These are phyloP conservation scores for Halcyon leucocephala DNA, from an alignment of 2,797 vertebrate species.

Conservation along the genomic window DNA sequence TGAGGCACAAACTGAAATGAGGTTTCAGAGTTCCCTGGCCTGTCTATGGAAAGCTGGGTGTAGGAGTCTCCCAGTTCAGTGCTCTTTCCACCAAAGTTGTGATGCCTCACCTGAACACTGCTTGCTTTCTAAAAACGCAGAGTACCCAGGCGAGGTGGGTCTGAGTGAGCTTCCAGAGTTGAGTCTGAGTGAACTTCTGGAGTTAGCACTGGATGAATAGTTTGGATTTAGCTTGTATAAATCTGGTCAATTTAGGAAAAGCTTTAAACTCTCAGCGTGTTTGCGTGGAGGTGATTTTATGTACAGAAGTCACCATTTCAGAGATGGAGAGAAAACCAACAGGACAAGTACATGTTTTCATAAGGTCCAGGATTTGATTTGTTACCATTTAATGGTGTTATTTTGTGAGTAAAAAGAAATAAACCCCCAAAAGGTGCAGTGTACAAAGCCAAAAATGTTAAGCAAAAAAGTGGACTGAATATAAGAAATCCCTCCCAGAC, in stretches of 20 bases:
- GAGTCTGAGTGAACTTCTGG: not conserved
- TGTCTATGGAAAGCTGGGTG: not conserved
- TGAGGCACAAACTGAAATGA: not conserved
- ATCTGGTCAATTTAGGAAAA: not conserved
- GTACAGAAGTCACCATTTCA: not conserved
- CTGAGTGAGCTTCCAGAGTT: not conserved
- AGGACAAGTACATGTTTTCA: not conserved
- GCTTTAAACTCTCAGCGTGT: not conserved
- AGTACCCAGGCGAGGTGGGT: not conserved
- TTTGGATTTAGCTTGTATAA: not conserved
- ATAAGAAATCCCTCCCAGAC: not conserved
- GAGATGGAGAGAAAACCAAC: not conserved
- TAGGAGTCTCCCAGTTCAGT: no score
- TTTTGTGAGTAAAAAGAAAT: not conserved
- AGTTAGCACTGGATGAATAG: not conserved
- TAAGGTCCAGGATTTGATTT: not conserved
- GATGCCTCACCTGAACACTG: not conserved
- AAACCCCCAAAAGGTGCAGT: not conserved
- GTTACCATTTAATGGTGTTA: not conserved
- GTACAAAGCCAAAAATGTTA: not conserved
- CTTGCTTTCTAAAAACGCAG: not conserved
- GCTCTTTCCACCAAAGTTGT: not conserved
- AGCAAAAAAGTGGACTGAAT: not conserved
- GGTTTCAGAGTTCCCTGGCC: not conserved
- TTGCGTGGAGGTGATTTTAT: not conserved